Base-by-base conservation (phyloP, 2,797 vertebrate species). In the Haliaeetus vocifer region DNA sequence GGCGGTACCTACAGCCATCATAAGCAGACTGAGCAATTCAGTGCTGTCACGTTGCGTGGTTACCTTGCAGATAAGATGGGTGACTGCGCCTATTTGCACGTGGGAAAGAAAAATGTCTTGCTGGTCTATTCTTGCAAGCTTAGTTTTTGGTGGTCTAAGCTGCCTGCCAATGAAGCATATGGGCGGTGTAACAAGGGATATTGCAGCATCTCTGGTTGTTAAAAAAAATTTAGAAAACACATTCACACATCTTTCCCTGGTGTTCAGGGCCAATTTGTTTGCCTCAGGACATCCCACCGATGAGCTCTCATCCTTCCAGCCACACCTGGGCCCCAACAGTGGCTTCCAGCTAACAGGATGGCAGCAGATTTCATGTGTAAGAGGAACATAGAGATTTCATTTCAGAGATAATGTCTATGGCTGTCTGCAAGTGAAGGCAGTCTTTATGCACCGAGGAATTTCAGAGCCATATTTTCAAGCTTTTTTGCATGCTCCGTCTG, bases 1-100 rank as follows among this genome's bases (percentile, higher is more conserved):
- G 56, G 19, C 44, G 74, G 18, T 63, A 68, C 84, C 67, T 58
- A 6, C 25, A 58, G 68, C n/a, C 29, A 35, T 74, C 42, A 11
- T 0, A 3, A 71, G 35, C 40, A 59, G 23, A 42, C 35, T 42
- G 40, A 75, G 58, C 81, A 76, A 31, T 47, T n/a, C 26, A 14
- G 38, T 1, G 1, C 22, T 35, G 44, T 58, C 75, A 31, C 0
- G 0, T 67, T 28, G 20, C 1, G 0, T 35, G 29, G 55, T n/a
- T 88, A 50, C 70, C 52, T 80, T 40, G 58, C 70, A 80, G 70
- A 49, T 42, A 47, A 33, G 20, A 38, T 31, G 35, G 12, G 56
- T 37, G 35, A 65, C 38, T 35, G 29, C 1, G 1, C 29, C 40
- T 86, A 11, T 66, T 72, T 61, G 35, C 47, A 29, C 0, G 0